Base-by-base conservation (phyloP, 2,888 invertebrate genomes). In the Apodemia zela region DNA sequence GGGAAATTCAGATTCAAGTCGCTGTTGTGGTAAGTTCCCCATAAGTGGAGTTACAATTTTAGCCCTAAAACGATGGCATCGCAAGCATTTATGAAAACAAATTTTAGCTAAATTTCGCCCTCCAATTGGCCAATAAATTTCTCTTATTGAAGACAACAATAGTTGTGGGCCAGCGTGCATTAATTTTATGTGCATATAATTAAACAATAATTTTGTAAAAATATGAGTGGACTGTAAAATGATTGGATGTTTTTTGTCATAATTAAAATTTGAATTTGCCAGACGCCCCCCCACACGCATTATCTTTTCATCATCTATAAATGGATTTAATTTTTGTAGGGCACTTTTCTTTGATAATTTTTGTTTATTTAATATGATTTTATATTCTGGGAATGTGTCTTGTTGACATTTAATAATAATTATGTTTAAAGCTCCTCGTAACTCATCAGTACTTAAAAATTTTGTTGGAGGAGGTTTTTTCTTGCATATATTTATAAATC, bases 1-100 rank as follows among this genome's bases (percentile, higher is more conserved):
- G 0, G 69, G 68, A 57, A 60, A 64, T 49, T 64, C 68, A 4
- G 42, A 3, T 42, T 13, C 13, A 38, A 38, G 15, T 13, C 42
- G 42, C 15, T 42, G 42, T 13, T 42, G 42, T 13, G 42, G 42
- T 15, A 42, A 15, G 13, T 42, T 13, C 11, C 42, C 42, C 42
- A 42, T 15, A 15, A 42, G 10, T 15, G 42, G 42, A 42, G 42
- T 13, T 42, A 13, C 13, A 13, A 15, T 42, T 42, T 42, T 13
- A 42, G 13, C 5, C 13, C 10, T 42, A 13, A 42, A 4, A 4
- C 15, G 15, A 13, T 13, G 13, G 13, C 42, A 42, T 8, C 33
- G 33, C 8, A 33, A 33, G 33, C 33, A 33, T 7, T 33, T 33
- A 33, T 33, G 33, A 33, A 33, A 33, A 33, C 33, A 33, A 33